These are phyloP conservation scores for Brachymystax lenok DNA, from an alignment of 2,797 vertebrate species.

Conservation along the genomic window DNA sequence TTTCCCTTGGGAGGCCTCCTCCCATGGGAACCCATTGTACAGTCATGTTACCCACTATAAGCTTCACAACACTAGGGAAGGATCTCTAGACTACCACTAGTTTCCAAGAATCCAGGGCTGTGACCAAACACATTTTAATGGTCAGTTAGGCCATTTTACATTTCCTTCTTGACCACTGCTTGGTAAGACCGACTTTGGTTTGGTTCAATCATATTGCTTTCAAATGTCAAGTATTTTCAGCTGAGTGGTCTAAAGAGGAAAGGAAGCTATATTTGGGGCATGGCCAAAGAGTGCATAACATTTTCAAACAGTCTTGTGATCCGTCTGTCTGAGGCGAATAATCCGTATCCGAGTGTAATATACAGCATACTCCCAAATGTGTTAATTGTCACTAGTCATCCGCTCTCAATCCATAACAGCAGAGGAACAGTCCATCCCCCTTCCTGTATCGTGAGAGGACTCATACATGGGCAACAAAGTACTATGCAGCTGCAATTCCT, in stretches of 20 bases:
- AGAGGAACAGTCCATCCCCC: conserved; percentile 7
- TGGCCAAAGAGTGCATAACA: neutral
- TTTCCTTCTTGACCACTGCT: neutral
- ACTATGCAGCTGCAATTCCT: conserved; percentile 57
- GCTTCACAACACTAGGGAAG: neutral
- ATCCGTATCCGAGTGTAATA: neutral
- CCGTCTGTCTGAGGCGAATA: too few species aligned
- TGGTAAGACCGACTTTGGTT: neutral
- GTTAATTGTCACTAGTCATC: neutral
- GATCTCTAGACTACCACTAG: neutral
- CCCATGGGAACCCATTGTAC: neutral
- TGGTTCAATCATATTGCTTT: neutral
- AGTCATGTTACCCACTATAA: neutral
- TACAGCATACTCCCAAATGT: neutral
- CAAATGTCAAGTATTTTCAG: neutral
- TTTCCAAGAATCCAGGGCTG: neutral
- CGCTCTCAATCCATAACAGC: neutral
- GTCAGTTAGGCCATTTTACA: neutral
- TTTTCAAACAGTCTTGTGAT: neutral
- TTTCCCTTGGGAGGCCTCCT: conserved; percentile 36
- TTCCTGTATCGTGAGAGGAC: neutral
- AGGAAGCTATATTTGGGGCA: neutral
- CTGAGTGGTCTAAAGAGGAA: neutral
- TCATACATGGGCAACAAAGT: neutral
- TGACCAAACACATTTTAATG: neutral